phyloP scores from a whole-genome alignment of 2,888 invertebrate species.

The Agelastica alni region DNA sequence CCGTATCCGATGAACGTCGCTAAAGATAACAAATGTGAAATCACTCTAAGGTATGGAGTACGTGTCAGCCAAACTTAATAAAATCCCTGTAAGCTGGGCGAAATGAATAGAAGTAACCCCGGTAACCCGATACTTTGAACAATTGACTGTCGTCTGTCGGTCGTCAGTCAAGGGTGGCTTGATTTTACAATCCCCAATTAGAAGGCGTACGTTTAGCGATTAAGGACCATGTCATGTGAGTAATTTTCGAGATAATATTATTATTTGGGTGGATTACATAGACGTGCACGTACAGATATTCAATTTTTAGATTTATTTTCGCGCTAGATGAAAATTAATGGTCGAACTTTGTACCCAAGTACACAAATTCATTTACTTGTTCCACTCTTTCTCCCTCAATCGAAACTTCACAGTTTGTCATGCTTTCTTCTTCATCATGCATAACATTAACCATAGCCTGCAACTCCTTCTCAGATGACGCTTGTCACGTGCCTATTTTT shows the following conservation, averaged over 20 bases:
- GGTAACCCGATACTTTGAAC: constrained; percentile 46
- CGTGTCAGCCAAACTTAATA: constrained; percentile 42
- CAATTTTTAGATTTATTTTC: too few relatives aligned
- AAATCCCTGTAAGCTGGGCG: constrained; percentile 41
- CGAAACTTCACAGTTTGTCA: too few relatives aligned
- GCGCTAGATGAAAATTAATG: too few relatives aligned
- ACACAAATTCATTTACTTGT: too few relatives aligned
- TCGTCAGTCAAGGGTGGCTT: constrained; percentile 51
- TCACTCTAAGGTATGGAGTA: constrained; percentile 27
- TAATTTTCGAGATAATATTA: constrained; percentile 40
- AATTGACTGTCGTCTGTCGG: constrained; percentile 46
- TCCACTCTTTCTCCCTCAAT: too few relatives aligned
- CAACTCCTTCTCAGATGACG: too few relatives aligned
- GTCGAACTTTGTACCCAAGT: too few relatives aligned
- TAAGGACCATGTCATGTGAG: constrained; percentile 41
- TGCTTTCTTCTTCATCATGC: too few relatives aligned
- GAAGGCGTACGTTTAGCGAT: constrained; percentile 45
- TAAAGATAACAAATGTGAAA: too few relatives aligned
- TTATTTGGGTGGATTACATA: constrained; percentile 27
- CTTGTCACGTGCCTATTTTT: too few relatives aligned
- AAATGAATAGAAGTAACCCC: constrained; percentile 45
- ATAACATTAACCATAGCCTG: too few relatives aligned
- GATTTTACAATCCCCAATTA: constrained; percentile 56
- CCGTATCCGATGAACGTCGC: background rate
- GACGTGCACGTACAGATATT: too few relatives aligned